Evolutionary conservation across 1,140 invertebrate genomes (phyloP).

Genomic region (Dinoponera quadriceps): DNA sequence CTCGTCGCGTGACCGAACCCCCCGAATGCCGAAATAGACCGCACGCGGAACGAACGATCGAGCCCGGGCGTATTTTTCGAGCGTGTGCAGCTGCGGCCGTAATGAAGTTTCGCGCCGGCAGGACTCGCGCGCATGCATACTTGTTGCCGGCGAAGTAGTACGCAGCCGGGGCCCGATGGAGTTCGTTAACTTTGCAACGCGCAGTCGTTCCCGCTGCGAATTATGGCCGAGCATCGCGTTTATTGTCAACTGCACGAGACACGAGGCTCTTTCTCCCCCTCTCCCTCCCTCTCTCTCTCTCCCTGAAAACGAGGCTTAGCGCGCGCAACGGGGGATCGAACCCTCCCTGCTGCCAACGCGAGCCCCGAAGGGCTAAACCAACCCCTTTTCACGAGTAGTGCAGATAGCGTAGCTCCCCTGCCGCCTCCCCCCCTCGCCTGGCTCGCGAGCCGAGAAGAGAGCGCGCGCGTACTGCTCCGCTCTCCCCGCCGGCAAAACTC

Average conservation of each 20-base stretch:
- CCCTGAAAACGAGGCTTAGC: slow-evolving; percentile 72
- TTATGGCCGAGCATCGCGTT: slow-evolving; percentile 53
- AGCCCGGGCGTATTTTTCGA: slow-evolving; percentile 24
- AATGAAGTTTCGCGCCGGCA: slow-evolving; percentile 45
- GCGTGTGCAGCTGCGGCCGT: slow-evolving; percentile 30
- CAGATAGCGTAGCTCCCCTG: slow-evolving; percentile 55
- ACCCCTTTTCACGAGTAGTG: slow-evolving; percentile 67
- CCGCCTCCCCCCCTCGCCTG: background rate
- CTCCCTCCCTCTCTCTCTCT: slow-evolving; percentile 1
- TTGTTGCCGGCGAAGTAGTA: slow-evolving; percentile 37
- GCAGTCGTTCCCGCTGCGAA: slow-evolving; percentile 58
- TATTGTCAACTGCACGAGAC: slow-evolving; percentile 60
- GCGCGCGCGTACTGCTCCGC: slow-evolving; percentile 30
- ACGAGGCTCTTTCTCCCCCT: slow-evolving; percentile 11
- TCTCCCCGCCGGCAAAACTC: slow-evolving; percentile 54
- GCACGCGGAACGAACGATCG: slow-evolving; percentile 19
- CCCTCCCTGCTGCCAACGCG: slow-evolving; percentile 60
- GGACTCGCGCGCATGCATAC: slow-evolving; percentile 43
- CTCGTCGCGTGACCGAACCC: slow-evolving; percentile 22
- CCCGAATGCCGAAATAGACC: slow-evolving; percentile 16
- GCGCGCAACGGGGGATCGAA: slow-evolving; percentile 67
- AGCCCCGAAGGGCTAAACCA: slow-evolving; percentile 69
- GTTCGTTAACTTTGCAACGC: slow-evolving; percentile 69
- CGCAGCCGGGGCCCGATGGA: slow-evolving; percentile 46
- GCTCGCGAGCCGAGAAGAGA: slow-evolving; percentile 12